Evolutionary conservation across 1,140 invertebrate genomes (phyloP), one percentile per base, ranked within the genome.

Genomic region (Zaprionus camerounensis): DNA sequence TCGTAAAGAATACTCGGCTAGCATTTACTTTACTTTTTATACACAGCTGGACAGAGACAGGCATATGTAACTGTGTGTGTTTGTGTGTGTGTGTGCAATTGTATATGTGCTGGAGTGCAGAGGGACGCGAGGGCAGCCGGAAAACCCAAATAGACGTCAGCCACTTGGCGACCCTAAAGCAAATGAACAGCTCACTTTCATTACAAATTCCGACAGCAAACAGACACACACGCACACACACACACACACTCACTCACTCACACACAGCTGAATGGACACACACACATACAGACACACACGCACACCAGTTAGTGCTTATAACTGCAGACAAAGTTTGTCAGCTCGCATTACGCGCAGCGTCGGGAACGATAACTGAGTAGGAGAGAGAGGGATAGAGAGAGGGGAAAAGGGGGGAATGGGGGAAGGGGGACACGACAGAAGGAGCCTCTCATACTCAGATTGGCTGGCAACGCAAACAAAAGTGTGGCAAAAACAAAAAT

Each of bases 171-270:
- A 90, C 81, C 81, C 81, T 78, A 88, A 88, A 84, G 81, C 81
- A 88, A 88, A 88, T 88, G 85, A 88, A 88, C 85, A 88, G 81
- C 85, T 88, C 85, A 88, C 85, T 88, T 85, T 90, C 85, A 90
- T 90, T 90, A 85, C 85, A 77, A 85, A 88, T 88, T 90, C 85
- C 81, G 81, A 90, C 85, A 81, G 81, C 76, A 90, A 85, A 90
- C 84, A 88, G 71, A 81, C 74, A 81, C n/a, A 77, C 20, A 72
- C 65, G 64, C 70, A 80, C 46, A 49, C 71, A 82, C 74, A 72
- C 64, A 68, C 15, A 68, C 67, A 70, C 57, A 20, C 20, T 1
- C 20, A 20, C 20, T 20, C 20, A 20, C 20, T 20, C 20, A 20
- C 76, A 80, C 64, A 68, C 15, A 75, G 22, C 66, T 63, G 62